A percentile compares a stretch with the other conserved stretches of the same genome.
These are phyloP conservation scores for Andricus curvator DNA, from an alignment of 2,888 invertebrate genomes.

Conservation along the genomic window DNA sequence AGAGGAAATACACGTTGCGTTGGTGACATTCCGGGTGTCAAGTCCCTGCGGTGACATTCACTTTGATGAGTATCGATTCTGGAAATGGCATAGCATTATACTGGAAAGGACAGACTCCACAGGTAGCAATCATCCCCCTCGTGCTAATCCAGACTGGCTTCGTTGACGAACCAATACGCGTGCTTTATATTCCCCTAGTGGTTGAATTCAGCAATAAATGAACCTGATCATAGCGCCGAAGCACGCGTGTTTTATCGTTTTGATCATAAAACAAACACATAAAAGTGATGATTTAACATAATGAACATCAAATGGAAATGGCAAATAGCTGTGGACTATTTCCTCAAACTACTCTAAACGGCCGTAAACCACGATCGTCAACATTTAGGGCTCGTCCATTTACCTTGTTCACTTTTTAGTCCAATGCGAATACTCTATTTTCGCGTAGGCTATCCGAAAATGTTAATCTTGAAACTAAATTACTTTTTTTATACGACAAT, in stretches of 20 bases:
- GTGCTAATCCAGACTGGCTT: neutral
- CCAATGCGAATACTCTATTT: conserved; percentile 53
- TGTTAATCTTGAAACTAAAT: conserved; percentile 10
- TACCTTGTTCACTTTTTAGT: conserved; percentile 48
- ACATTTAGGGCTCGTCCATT: conserved; percentile 43
- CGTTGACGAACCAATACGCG: neutral
- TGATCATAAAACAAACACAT: conserved; percentile 28
- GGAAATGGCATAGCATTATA: neutral
- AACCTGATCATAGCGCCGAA: conserved; percentile 13
- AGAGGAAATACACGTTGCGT: neutral
- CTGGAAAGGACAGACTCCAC: conserved; percentile 22
- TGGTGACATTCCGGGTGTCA: neutral
- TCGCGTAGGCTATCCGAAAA: conserved; percentile 47
- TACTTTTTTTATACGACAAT: conserved; percentile 13
- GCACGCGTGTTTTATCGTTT: conserved; percentile 23
- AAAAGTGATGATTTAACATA: conserved; percentile 34
- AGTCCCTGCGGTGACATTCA: neutral
- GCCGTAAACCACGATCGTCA: neutral
- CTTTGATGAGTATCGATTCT: conserved; percentile 1
- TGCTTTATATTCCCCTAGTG: conserved; percentile 12
- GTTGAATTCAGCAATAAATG: conserved; percentile 12
- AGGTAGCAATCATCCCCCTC: neutral
- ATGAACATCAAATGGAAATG: conserved; percentile 15
- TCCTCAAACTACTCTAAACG: conserved; percentile 28
- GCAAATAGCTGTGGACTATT: conserved; percentile 8